phyloP scores from a whole-genome alignment of 1,140 invertebrate genomes.

The Sarcophaga peregrina region DNA sequence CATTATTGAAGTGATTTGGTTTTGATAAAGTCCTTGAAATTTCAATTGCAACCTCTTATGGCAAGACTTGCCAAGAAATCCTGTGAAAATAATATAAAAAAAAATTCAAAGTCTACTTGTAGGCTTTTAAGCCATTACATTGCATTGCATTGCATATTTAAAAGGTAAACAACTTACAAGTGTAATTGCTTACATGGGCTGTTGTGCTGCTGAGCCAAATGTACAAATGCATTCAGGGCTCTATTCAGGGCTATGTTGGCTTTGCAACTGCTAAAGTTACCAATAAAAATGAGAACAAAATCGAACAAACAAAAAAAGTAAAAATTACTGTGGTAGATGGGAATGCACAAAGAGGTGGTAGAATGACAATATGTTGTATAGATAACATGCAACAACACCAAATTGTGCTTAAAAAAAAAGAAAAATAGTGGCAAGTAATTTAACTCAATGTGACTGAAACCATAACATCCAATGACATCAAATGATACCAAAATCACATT shows the following conservation, averaged over 20 bases:
- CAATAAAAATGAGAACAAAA: no score
- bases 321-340: not conserved
- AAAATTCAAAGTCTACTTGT: not conserved
- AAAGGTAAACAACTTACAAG: not conserved
- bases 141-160: no score
- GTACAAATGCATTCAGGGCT: no score
- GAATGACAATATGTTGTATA: not conserved
- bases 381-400: constrained; percentile 35
- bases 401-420: constrained; percentile 39
- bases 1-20: not conserved
- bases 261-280: no score
- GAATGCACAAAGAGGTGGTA: not conserved
- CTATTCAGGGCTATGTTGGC: no score
- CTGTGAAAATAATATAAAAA: not conserved
- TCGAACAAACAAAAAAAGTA: not conserved
- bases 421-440: constrained; percentile 39
- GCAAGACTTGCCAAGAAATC: not conserved
- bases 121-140: no score
- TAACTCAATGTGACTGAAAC: constrained; percentile 29
- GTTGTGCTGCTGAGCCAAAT: no score
- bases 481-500: constrained; percentile 36
- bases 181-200: not conserved
- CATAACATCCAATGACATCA: constrained; percentile 20
- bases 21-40: constrained; percentile 6
- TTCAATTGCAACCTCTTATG: no score